These are phyloP conservation scores for Drosophila micromelanica DNA, from an alignment of 1,140 invertebrate species.

Conservation along the genomic window DNA sequence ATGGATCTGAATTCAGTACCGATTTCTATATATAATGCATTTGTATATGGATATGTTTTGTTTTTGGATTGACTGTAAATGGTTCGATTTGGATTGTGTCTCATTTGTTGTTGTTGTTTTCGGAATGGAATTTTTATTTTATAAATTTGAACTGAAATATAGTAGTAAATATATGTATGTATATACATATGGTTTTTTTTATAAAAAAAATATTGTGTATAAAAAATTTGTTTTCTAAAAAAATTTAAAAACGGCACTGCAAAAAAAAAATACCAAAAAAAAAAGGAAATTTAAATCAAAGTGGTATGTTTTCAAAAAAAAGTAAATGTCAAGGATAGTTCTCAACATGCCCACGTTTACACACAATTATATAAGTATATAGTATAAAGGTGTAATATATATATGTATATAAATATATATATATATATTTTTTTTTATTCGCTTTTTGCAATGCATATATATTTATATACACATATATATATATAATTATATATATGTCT, in stretches of 20 bases:
- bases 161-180: not conserved
- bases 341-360: slow-evolving; percentile 28
- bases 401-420: not conserved
- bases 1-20: slow-evolving; percentile 4
- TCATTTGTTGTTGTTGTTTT: not conserved
- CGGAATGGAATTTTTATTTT: slow-evolving; percentile 23
- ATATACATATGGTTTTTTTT: slow-evolving; percentile 5
- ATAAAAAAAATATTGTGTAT: slow-evolving; percentile 18
- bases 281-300: not conserved
- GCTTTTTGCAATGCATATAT: no score
- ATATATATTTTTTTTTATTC: no score
- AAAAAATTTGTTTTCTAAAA: slow-evolving; percentile 12
- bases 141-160: slow-evolving; percentile 12
- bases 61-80: slow-evolving; percentile 17
- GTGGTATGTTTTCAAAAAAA: slow-evolving; percentile 3
- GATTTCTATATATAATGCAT: slow-evolving; percentile 4
- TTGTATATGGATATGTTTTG: slow-evolving; percentile 40
- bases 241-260: not conserved
- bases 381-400: not conserved
- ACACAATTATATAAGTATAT: slow-evolving; percentile 11
- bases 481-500: slow-evolving; percentile 7
- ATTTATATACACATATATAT: slow-evolving; percentile 7
- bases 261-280: not conserved
- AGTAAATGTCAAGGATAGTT: slow-evolving; percentile 20
- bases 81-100: slow-evolving; percentile 21